These are phyloP conservation scores for Mus pahari DNA, from an alignment of 2,113 vertebrate genomes.

Conservation along the genomic window DNA sequence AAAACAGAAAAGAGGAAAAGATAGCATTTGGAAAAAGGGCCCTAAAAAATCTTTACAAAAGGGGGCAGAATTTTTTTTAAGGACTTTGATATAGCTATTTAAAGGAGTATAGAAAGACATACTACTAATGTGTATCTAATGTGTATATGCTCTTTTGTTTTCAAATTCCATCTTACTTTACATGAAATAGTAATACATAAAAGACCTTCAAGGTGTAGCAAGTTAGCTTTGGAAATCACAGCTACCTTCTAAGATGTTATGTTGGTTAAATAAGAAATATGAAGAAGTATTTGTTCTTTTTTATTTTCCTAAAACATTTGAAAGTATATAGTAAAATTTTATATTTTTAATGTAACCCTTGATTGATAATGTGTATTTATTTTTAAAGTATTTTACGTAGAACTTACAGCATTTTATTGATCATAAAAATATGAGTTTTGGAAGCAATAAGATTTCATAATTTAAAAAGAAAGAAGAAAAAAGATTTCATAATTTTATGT, in stretches of 20 bases:
- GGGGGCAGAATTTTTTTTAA: slow-evolving; percentile 35
- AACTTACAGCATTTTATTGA: slow-evolving; percentile 20
- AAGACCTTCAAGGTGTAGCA: not conserved
- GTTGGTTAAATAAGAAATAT: slow-evolving; percentile 11
- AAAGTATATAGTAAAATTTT: slow-evolving; percentile 43
- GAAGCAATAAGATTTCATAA: slow-evolving; percentile 34
- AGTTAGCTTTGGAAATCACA: slow-evolving; percentile 51
- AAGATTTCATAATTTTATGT: slow-evolving; percentile 44
- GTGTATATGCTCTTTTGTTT: not conserved
- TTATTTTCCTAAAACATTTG: not conserved
- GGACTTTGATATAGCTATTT: slow-evolving; percentile 40
- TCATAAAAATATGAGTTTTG: not conserved
- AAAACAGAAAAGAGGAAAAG: slow-evolving; percentile 54
- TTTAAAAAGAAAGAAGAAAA: slow-evolving; percentile 54
- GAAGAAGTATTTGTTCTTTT: slow-evolving; percentile 31
- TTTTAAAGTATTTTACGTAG: slow-evolving; percentile 47
- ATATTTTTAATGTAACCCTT: slow-evolving; percentile 26
- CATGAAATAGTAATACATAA: slow-evolving; percentile 42
- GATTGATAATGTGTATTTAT: slow-evolving; percentile 34
- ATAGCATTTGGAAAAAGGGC: not conserved
- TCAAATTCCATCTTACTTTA: slow-evolving; percentile 24
- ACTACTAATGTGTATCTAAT: not conserved
- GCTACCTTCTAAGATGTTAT: not conserved
- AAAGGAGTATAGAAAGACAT: not conserved
- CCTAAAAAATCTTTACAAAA: not conserved